Evolutionary conservation across 1,140 invertebrate genomes (phyloP).

Genomic region (Drosophila ogumai): DNA sequence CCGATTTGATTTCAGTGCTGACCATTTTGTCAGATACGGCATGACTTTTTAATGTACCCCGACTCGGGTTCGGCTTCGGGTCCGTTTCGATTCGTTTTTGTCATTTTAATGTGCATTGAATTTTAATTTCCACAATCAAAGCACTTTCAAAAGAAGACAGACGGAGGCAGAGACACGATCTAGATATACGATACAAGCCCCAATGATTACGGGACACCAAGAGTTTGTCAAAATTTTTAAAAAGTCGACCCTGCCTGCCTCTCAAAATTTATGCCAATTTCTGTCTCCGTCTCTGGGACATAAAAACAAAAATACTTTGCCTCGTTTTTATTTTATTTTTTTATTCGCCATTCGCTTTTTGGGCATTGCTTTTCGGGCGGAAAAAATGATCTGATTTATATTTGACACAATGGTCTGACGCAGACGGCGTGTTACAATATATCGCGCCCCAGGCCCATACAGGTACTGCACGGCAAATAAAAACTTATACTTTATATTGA

Average conservation of each 20-base stretch:
- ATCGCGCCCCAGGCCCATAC: constrained; percentile 13
- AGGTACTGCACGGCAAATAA: constrained; percentile 13
- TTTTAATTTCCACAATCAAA: constrained; percentile 79
- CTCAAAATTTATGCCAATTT: constrained; percentile 76
- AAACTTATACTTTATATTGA: no score
- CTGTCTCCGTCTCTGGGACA: constrained; percentile 27
- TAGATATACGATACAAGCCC: constrained; percentile 38
- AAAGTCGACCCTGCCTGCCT: constrained; percentile 53
- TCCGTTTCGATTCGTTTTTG: constrained; percentile 69
- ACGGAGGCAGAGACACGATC: constrained; percentile 33
- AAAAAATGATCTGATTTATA: constrained; percentile 84
- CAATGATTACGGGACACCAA: constrained; percentile 51
- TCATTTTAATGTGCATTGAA: constrained; percentile 82
- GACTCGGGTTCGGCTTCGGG: constrained; percentile 23
- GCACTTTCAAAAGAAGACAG: constrained; percentile 40
- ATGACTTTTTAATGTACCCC: constrained; percentile 77
- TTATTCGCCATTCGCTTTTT: constrained; percentile 23
- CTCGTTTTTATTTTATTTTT: neutral
- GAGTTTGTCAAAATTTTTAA: constrained; percentile 78
- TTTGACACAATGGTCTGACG: constrained; percentile 80
- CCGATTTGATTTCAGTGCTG: constrained; percentile 38
- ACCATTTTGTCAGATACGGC: constrained; percentile 62
- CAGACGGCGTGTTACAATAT: constrained; percentile 57
- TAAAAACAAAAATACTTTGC: constrained; percentile 57
- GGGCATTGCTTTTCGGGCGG: constrained; percentile 27